These are phyloP conservation scores for Acipenser transmontanus DNA, from an alignment of 2,797 vertebrate species.

Conservation along the genomic window DNA sequence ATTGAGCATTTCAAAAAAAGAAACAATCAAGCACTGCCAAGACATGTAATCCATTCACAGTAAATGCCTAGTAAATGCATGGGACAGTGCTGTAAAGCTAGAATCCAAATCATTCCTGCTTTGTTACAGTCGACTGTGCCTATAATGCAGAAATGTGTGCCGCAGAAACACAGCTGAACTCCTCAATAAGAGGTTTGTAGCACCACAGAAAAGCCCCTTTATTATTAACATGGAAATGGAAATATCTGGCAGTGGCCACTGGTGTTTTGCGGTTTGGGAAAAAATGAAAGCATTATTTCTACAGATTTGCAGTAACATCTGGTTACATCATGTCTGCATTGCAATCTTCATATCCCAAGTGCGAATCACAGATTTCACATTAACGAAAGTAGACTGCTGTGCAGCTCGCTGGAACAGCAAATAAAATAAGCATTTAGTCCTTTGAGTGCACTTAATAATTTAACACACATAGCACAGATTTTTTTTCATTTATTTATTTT, in stretches of 20 bases:
- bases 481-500: too few relatives aligned
- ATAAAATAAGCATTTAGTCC: not conserved
- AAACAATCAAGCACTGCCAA: too few relatives aligned
- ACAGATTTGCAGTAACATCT: not conserved
- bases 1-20: too few relatives aligned
- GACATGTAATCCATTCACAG: too few relatives aligned
- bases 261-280: not conserved
- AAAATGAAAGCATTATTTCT: not conserved
- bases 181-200: not conserved
- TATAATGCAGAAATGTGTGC: too few relatives aligned
- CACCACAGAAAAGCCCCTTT: not conserved
- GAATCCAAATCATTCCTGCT: too few relatives aligned
- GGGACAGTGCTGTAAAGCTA: too few relatives aligned
- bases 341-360: not conserved
- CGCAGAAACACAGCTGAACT: not conserved
- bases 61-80: too few relatives aligned
- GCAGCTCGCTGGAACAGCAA: not conserved
- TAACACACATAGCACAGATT: too few relatives aligned
- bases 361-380: not conserved
- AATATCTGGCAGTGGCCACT: not conserved
- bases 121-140: too few relatives aligned
- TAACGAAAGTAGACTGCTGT: not conserved
- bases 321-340: not conserved
- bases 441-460: not conserved
- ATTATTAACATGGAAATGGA: not conserved